Evolutionary conservation across 2,888 invertebrate species (phyloP), one percentile per base, ranked within the genome.

Genomic region (Arctia plantaginis): DNA sequence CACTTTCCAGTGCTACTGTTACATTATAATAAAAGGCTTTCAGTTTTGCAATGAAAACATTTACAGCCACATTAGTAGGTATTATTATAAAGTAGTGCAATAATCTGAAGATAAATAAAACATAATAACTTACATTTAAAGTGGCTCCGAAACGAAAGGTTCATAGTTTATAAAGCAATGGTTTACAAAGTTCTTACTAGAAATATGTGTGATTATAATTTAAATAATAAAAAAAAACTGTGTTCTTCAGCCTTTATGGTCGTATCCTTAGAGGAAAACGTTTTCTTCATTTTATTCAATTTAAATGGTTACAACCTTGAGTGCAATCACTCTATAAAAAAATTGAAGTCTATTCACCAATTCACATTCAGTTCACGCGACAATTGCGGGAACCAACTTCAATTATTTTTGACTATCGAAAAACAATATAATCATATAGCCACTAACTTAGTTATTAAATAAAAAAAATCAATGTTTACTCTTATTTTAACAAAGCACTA

Each of bases 11-110:
- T 67, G 73, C 72, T 70, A 47, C 67, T 75, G 69, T 75, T 75
- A 80, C 75, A 79, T 82, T 68, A 76, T 67, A 66, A 51, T 80
- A 71, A 82, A 83, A 81, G 65, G 66, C 74, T 80, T 84, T 77
- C 77, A 84, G 69, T 80, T 72, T 72, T 72, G 81, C 74, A 73
- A 78, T 82, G 74, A 81, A 83, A 77, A 72, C 68, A 75, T 82
- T 79, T 77, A 82, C 75, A 67, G 66, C 73, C 27, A 74, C 78
- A 82, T 81, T 77, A 83, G 78, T 69, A 67, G 71, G n/a, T n/a
- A n/a, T n/a, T n/a, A 51, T 27, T 67, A 72, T 80, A 83, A 77
- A 80, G 66, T 70, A 72, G 62, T 66, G 73, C 44, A 78, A 75
- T 79, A 84, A 75, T 75, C 20, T 71, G 47, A 69, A 65, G 39